Evolutionary conservation across 2,888 invertebrate species (phyloP).

Genomic region (Orthonychiurus folsomi): DNA sequence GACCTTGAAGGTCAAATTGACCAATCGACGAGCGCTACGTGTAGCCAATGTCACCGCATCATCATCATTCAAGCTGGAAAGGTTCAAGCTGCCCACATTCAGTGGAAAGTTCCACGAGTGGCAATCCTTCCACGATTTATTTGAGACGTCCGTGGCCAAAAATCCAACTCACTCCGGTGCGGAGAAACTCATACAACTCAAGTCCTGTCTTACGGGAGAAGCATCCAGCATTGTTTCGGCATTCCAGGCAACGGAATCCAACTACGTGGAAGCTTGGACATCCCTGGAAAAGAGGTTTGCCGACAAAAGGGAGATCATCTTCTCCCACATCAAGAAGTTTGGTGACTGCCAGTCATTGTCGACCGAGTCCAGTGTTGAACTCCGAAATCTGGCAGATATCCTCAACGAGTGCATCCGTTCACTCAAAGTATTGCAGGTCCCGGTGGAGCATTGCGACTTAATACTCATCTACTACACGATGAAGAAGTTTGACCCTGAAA

Average conservation of each 20-base stretch:
- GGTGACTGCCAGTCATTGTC: neutral
- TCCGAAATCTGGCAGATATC: neutral
- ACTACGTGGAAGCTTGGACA: slow-evolving; percentile 20
- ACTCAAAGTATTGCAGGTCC: neutral
- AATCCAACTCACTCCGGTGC: slow-evolving; percentile 12
- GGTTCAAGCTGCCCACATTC: slow-evolving; percentile 20
- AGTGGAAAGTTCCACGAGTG: slow-evolving; percentile 20
- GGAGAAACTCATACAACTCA: slow-evolving; percentile 23
- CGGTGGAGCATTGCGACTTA: slow-evolving; percentile 3
- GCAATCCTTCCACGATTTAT: slow-evolving; percentile 21
- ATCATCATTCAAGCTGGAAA: slow-evolving; percentile 17
- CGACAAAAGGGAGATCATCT: slow-evolving; percentile 22
- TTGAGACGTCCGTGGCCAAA: slow-evolving; percentile 7
- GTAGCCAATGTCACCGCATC: too few species aligned
- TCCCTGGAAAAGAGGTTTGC: slow-evolving; percentile 13
- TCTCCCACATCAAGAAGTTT: slow-evolving; percentile 9
- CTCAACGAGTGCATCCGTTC: slow-evolving; percentile 10
- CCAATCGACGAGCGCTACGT: too few species aligned
- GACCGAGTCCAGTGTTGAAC: neutral
- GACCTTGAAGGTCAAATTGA: neutral
- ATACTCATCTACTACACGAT: neutral
- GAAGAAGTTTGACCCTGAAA: slow-evolving; percentile 1
- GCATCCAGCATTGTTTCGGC: slow-evolving; percentile 17
- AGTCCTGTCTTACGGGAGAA: slow-evolving; percentile 17
- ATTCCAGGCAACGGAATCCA: slow-evolving; percentile 15